A percentile compares a stretch with the other conserved stretches of the same genome.
Evolutionary conservation across 2,113 vertebrate genomes (phyloP).

Genomic region (Indicator maculatus): DNA sequence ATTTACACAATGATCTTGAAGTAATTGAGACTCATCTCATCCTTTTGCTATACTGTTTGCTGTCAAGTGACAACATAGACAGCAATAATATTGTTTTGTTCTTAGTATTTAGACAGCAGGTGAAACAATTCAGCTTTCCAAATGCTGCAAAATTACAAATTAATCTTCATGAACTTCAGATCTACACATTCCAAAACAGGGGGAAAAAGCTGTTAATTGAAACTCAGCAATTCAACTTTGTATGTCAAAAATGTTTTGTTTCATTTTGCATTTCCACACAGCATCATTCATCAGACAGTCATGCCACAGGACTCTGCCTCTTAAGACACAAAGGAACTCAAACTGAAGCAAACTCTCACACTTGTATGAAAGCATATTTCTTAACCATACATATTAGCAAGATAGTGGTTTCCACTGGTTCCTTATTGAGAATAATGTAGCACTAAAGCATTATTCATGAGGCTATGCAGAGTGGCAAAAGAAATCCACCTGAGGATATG

Average conservation of each 20-base stretch:
- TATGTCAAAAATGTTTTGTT: neutral
- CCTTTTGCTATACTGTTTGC: neutral
- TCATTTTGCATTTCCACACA: neutral
- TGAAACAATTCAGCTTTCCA: constrained; percentile 28
- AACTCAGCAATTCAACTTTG: neutral
- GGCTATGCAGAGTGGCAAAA: constrained; percentile 47
- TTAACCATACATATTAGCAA: neutral
- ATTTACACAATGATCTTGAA: neutral
- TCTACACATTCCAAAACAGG: neutral
- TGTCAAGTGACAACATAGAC: neutral
- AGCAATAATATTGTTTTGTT: neutral
- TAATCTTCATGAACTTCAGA: constrained; percentile 15
- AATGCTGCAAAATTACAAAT: constrained; percentile 3
- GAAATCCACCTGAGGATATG: constrained; percentile 29
- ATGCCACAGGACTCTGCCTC: neutral
- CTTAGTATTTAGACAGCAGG: neutral
- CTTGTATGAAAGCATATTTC: constrained; percentile 15
- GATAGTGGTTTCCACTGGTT: neutral
- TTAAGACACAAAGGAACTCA: neutral
- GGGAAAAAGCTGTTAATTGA: neutral
- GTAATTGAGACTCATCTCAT: neutral
- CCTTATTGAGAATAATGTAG: neutral
- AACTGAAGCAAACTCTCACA: constrained; percentile 33
- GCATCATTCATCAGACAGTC: neutral
- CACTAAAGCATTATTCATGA: constrained; percentile 30